Conservation (phyloP, 2,113 vertebrate species). For the Anser brachyrhynchus region DNA sequence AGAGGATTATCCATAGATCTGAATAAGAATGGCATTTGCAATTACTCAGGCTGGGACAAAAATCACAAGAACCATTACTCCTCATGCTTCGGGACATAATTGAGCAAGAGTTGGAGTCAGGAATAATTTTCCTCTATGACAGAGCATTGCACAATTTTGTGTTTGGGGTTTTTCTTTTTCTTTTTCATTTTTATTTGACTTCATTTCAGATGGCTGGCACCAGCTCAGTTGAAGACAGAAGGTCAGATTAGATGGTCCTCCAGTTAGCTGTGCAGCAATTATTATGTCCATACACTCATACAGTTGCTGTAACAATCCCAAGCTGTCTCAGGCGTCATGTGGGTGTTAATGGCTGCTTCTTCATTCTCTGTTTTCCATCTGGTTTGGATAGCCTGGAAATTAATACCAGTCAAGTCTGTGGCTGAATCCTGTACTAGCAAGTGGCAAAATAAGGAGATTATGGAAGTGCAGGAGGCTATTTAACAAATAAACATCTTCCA, state of each 20-base stretch:
- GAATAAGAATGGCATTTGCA: conserved; percentile 5
- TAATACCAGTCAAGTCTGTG: conserved; percentile 30
- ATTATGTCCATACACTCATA: background rate
- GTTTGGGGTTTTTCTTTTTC: background rate
- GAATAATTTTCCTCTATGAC: conserved; percentile 31
- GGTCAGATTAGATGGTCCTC: background rate
- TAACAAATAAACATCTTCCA: background rate
- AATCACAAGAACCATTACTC: conserved; percentile 38
- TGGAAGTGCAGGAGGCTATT: background rate
- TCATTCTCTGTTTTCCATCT: conserved; percentile 45
- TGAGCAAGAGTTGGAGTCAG: conserved; percentile 60
- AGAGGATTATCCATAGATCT: background rate
- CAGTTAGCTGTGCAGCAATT: background rate
- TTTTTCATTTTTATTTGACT: background rate
- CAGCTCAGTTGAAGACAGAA: conserved; percentile 13
- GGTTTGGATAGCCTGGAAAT: conserved; percentile 54
- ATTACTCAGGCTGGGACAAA: conserved; percentile 35
- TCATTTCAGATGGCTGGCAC: background rate
- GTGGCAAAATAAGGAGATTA: background rate
- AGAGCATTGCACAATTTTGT: background rate
- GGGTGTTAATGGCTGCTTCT: background rate
- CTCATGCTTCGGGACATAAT: conserved; percentile 20
- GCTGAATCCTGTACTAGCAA: background rate
- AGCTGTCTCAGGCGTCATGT: background rate
- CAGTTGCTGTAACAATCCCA: background rate